Evolutionary conservation across 2,113 vertebrate genomes (phyloP).

Genomic region (Embiotoca jacksoni): DNA sequence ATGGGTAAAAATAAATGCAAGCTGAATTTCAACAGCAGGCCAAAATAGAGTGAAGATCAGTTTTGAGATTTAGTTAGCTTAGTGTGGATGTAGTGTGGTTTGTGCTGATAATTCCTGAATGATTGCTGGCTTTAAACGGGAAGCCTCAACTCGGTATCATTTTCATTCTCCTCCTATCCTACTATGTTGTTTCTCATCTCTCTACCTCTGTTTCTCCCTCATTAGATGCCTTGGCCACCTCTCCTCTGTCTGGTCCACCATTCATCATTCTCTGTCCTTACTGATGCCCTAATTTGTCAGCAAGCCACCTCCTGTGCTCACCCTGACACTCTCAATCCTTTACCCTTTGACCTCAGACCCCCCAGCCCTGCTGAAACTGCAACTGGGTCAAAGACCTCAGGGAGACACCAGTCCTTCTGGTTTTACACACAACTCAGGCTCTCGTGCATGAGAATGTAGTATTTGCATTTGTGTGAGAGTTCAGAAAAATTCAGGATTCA

Average conservation of each 20-base stretch:
- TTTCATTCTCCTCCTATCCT: not conserved
- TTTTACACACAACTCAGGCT: not conserved
- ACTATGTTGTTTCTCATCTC: not conserved
- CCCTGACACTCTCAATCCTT: constrained; percentile 29
- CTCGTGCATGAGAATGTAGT: too few species aligned
- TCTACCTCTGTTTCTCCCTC: constrained; percentile 6
- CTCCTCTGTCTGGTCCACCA: constrained; percentile 23
- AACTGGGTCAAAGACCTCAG: not conserved
- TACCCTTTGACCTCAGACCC: constrained; percentile 47
- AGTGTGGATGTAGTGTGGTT: not conserved
- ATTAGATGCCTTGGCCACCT: constrained; percentile 8
- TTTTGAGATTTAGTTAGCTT: constrained; percentile 2
- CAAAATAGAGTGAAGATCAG: not conserved
- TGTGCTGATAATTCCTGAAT: constrained; percentile 26
- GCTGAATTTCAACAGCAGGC: constrained; percentile 5
- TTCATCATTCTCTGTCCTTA: constrained; percentile 52
- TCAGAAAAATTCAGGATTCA: too few species aligned
- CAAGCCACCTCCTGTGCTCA: constrained; percentile 1
- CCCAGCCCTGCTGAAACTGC: constrained; percentile 22
- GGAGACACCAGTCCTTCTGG: not conserved
- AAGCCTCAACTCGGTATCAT: not conserved
- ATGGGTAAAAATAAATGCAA: not conserved
- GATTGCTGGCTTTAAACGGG: constrained; percentile 7
- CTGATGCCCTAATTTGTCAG: constrained; percentile 54
- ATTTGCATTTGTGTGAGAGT: not conserved